Percentiles rank a stretch among this genome's conserved stretches.
phyloP scores from a whole-genome alignment of 1,140 invertebrate species.

The Scaptomyza hsui region DNA sequence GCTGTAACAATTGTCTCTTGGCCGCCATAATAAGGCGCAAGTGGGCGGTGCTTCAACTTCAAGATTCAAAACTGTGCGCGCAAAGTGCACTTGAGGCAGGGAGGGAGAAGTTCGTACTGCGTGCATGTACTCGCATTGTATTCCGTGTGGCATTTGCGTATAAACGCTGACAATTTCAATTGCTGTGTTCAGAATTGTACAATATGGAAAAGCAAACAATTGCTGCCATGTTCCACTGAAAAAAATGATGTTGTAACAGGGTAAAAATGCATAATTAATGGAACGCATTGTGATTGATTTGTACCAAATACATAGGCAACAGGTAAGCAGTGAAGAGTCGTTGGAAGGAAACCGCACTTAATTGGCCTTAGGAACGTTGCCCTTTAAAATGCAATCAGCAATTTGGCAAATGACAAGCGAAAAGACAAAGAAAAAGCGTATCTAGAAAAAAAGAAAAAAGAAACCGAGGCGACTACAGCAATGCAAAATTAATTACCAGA shows the following conservation, averaged over 20 bases:
- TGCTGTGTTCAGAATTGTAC: conserved; percentile 42
- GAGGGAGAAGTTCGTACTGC: not conserved
- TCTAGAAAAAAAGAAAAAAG: conserved; percentile 21
- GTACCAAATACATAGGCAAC: conserved; percentile 9
- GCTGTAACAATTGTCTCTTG: conserved; percentile 44
- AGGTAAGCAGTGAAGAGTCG: conserved; percentile 10
- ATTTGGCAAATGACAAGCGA: conserved; percentile 62
- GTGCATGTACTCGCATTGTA: conserved; percentile 31
- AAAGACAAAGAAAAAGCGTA: conserved; percentile 19
- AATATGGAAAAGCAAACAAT: too few relatives aligned
- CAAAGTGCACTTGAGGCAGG: conserved; percentile 20
- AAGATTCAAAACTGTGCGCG: conserved; percentile 21
- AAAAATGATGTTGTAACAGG: conserved; percentile 7
- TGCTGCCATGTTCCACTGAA: too few relatives aligned
- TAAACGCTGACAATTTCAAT: conserved; percentile 68
- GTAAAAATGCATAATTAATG: conserved; percentile 32
- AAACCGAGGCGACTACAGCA: conserved; percentile 47
- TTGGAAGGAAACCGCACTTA: conserved; percentile 23
- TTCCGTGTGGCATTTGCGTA: conserved; percentile 51
- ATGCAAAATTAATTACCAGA: conserved; percentile 81
- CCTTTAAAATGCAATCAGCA: conserved; percentile 73
- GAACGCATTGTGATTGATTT: conserved; percentile 44
- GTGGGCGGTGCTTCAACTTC: conserved; percentile 7
- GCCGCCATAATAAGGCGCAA: conserved; percentile 27
- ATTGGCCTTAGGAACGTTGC: conserved; percentile 56